A percentile compares a stretch with the other conserved stretches of the same genome.
Conservation (phyloP, 1,140 invertebrate genomes). For the Cherax destructor region DNA sequence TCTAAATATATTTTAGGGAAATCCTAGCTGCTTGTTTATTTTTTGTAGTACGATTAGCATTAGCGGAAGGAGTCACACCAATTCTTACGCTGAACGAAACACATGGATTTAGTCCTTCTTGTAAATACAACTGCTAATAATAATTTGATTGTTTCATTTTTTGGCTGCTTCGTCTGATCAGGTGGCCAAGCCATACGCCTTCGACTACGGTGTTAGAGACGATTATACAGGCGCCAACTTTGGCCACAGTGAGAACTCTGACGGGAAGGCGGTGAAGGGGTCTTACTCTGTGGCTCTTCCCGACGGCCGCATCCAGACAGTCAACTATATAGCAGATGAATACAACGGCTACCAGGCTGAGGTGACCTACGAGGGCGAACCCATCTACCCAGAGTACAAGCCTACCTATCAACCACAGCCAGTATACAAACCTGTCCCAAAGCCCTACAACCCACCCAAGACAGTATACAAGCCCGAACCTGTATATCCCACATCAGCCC, state of each 20-base stretch:
- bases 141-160: no score
- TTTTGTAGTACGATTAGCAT: no score
- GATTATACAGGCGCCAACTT: conserved; percentile 72
- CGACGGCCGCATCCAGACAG: conserved; percentile 73
- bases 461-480: conserved; percentile 17
- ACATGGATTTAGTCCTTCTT: no score
- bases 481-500: neutral
- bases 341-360: conserved; percentile 73
- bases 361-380: conserved; percentile 72
- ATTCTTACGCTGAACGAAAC: no score
- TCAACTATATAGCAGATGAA: conserved; percentile 73
- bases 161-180: neutral
- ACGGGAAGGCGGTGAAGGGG: conserved; percentile 73
- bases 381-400: conserved; percentile 48
- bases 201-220: conserved; percentile 73
- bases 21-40: no score
- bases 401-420: conserved; percentile 24
- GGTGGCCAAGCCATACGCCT: conserved; percentile 72
- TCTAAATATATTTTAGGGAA: no score
- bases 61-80: no score
- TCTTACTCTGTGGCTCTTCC: conserved; percentile 73
- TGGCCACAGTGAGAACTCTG: conserved; percentile 72
- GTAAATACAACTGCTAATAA: no score
- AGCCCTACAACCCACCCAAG: conserved; percentile 25
- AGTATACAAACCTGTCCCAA: conserved; percentile 5